Evolutionary conservation across 35 echinoderm and acorn worm genomes (phyloP).

Genomic region (Apostichopus parvimensis): DNA sequence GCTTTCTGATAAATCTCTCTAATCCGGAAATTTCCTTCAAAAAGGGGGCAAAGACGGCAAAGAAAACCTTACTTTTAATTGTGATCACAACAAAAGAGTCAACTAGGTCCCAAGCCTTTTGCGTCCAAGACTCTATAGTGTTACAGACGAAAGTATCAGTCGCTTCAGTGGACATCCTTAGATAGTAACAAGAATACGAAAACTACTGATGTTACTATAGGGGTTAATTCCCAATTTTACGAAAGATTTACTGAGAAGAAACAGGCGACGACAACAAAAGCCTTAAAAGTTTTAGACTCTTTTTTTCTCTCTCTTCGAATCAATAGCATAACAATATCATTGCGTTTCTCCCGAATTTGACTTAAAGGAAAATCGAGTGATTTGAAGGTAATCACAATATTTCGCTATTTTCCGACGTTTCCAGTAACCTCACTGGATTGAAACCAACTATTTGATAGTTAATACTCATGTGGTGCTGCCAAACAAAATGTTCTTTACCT

Average conservation of each 20-base stretch:
- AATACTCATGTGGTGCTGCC: too few species aligned
- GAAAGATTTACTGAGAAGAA: conserved; percentile 32
- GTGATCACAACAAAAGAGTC: background rate
- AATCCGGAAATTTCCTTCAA: conserved; percentile 35
- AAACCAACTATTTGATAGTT: too few species aligned
- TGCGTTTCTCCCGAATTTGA: too few species aligned
- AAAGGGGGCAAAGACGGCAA: background rate
- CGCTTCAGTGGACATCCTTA: background rate
- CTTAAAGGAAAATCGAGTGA: too few species aligned
- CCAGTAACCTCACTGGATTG: too few species aligned
- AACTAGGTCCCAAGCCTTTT: background rate
- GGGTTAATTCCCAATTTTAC: conserved; percentile 42
- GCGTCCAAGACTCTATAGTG: background rate
- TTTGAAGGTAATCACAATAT: too few species aligned
- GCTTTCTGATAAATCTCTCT: conserved; percentile 17
- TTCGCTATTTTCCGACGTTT: too few species aligned
- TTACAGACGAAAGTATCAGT: background rate
- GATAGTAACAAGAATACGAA: background rate
- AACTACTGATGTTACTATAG: background rate
- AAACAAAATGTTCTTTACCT: too few species aligned
- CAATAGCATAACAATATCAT: too few species aligned
- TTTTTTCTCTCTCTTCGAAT: background rate
- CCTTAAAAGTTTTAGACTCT: conserved; percentile 16
- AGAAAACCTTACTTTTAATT: background rate
- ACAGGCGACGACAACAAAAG: conserved; percentile 1